phyloP scores from a whole-genome alignment of 2,797 vertebrate genomes.

The Phylloscopus collybita region DNA sequence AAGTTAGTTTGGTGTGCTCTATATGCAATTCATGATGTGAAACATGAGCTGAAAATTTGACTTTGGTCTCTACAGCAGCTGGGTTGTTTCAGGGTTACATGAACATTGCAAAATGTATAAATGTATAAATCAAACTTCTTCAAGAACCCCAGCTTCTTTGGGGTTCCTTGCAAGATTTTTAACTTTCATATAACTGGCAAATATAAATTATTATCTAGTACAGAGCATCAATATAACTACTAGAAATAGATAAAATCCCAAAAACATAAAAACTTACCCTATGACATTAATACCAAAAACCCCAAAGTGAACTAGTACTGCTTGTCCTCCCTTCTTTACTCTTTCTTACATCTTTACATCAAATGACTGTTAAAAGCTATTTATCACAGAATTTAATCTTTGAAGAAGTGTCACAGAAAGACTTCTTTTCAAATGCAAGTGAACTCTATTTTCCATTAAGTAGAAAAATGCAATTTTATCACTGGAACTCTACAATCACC shows the following conservation, averaged over 20 bases:
- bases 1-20: neutral
- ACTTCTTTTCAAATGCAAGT: neutral
- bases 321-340: neutral
- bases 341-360: neutral
- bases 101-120: neutral
- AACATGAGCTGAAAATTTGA: neutral
- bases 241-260: neutral
- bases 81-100: neutral
- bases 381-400: neutral
- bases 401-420: neutral
- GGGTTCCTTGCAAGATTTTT: neutral
- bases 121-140: neutral
- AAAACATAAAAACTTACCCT: neutral
- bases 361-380: neutral
- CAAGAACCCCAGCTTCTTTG: neutral
- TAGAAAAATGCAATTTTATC: neutral
- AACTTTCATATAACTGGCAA: neutral
- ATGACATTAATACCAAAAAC: neutral
- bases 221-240: neutral
- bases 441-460: neutral
- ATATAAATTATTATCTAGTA: neutral
- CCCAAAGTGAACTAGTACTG: neutral
- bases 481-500: neutral
- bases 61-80: neutral
- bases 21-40: accelerated